phyloP scores from a whole-genome alignment of 2,113 vertebrate species.

The Gracilinanus agilis region DNA sequence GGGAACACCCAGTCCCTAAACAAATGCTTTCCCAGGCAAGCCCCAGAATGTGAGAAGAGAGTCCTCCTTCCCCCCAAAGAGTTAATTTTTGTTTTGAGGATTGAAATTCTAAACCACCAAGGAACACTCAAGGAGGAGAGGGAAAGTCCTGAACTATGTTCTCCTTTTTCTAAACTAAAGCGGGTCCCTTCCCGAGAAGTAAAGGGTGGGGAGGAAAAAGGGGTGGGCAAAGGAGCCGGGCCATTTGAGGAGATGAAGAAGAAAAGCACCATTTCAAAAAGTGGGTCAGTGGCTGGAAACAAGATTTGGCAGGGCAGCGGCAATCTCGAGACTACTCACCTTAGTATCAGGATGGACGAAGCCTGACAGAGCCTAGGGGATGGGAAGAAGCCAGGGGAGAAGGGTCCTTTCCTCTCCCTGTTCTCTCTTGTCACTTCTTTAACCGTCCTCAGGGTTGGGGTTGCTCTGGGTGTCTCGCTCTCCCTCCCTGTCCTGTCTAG shows the following conservation, averaged over 20 bases:
- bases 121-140: background rate
- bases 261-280: background rate
- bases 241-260: background rate
- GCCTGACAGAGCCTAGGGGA: slow-evolving; percentile 9
- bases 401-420: slow-evolving; percentile 42
- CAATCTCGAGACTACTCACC: slow-evolving; percentile 75
- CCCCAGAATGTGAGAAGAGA: accelerated
- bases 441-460: background rate
- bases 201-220: background rate
- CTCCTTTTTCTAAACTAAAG: slow-evolving; percentile 57
- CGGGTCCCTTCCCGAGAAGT: background rate
- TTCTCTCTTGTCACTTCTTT: slow-evolving; percentile 13
- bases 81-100: slow-evolving; percentile 24
- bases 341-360: slow-evolving; percentile 46
- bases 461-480: background rate
- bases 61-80: slow-evolving; percentile 11
- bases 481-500: slow-evolving; percentile 68
- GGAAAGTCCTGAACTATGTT: slow-evolving; percentile 27
- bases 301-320: background rate
- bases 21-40: slow-evolving; percentile 30
- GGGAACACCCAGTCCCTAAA: background rate
- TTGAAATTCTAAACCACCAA: slow-evolving; percentile 53
- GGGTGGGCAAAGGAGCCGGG: background rate
- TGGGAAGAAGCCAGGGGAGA: background rate
- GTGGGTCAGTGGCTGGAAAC: slow-evolving; percentile 56